Percentiles rank a stretch among this genome's conserved stretches.
Evolutionary conservation across 2,797 vertebrate species (phyloP).

Genomic region (Amblyopsis hoosieri): DNA sequence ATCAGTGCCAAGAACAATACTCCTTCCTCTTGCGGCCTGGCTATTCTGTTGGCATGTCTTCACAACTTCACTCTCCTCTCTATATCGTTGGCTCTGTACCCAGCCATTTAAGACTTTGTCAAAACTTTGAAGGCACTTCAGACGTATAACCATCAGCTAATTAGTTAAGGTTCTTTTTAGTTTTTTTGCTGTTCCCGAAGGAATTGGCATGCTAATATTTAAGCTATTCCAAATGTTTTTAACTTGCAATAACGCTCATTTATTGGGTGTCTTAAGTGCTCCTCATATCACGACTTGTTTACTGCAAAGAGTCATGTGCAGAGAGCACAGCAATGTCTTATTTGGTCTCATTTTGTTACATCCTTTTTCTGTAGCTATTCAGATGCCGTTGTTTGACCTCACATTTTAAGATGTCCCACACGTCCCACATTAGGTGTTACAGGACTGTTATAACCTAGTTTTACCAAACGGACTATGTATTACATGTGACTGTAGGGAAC

Average conservation of each 20-base stretch:
- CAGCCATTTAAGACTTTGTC: slow-evolving; percentile 49
- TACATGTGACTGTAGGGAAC: no score
- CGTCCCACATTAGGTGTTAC: no score
- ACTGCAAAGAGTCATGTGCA: slow-evolving; percentile 18
- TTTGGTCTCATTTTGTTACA: no score
- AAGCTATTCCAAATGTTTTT: slow-evolving; percentile 6
- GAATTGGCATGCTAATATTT: slow-evolving; percentile 15
- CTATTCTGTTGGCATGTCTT: slow-evolving; percentile 53
- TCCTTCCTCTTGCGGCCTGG: slow-evolving; percentile 61
- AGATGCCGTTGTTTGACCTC: no score
- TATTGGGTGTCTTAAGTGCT: neutral
- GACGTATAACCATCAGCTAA: slow-evolving; percentile 38
- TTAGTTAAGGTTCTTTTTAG: slow-evolving; percentile 6
- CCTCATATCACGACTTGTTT: slow-evolving; percentile 25
- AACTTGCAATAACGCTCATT: neutral
- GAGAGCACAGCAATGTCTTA: neutral
- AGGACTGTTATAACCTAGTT: no score
- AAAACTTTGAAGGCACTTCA: slow-evolving; percentile 28
- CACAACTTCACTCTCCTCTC: slow-evolving; percentile 52
- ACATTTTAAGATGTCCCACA: no score
- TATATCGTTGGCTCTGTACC: slow-evolving; percentile 37
- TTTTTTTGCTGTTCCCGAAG: slow-evolving; percentile 18
- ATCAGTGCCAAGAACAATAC: slow-evolving; percentile 71
- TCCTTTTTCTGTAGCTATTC: no score
- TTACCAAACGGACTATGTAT: no score